Evolutionary conservation across 2,797 vertebrate genomes (phyloP).

Genomic region (Poeciliopsis paucimaculata): DNA sequence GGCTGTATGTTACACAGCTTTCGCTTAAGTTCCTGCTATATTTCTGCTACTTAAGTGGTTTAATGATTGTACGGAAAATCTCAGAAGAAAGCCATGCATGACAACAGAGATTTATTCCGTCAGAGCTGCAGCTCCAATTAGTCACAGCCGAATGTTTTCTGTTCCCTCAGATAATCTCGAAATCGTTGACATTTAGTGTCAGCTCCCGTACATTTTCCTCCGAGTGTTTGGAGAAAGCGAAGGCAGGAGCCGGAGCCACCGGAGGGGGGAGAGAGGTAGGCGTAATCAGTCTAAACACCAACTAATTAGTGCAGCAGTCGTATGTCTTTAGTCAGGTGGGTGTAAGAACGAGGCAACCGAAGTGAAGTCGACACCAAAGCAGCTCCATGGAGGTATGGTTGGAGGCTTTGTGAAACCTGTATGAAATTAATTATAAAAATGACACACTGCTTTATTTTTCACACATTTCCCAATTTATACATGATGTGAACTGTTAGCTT

Average conservation of each 20-base stretch:
- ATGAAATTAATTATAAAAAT: constrained; percentile 50
- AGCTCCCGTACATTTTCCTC: constrained; percentile 43
- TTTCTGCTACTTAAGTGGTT: constrained; percentile 32
- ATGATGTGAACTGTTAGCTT: constrained; percentile 35
- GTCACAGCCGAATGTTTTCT: constrained; percentile 60
- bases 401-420: constrained; percentile 47
- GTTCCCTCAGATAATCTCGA: constrained; percentile 61
- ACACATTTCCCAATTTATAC: constrained; percentile 8
- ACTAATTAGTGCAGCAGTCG: constrained; percentile 71
- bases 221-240: constrained; percentile 27
- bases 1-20: constrained; percentile 27
- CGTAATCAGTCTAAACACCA: constrained; percentile 74
- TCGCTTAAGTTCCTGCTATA: constrained; percentile 3
- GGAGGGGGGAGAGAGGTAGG: constrained; percentile 39
- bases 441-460: constrained; percentile 31
- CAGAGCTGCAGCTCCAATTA: constrained; percentile 40
- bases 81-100: constrained; percentile 10
- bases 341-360: constrained; percentile 55
- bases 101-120: constrained; percentile 43
- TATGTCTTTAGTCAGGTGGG: constrained; percentile 66
- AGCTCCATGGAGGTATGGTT: constrained; percentile 33
- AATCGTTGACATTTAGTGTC: constrained; percentile 63
- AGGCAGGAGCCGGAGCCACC: constrained; percentile 50
- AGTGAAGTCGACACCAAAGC: constrained; percentile 55
- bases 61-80: constrained; percentile 10